phyloP scores from a whole-genome alignment of 2,888 invertebrate genomes.

The Cataglyphis cursor region DNA sequence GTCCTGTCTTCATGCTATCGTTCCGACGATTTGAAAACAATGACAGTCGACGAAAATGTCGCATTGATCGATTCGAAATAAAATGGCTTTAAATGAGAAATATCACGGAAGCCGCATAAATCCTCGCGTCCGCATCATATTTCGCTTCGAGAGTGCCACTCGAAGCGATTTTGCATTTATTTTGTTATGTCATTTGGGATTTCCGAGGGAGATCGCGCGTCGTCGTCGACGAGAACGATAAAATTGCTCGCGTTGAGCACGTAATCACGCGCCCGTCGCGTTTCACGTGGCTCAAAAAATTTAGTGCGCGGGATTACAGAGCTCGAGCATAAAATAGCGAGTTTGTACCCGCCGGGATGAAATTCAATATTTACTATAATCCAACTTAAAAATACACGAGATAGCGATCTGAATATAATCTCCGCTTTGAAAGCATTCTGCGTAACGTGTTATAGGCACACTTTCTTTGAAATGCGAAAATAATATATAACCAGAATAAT shows the following conservation, averaged over 20 bases:
- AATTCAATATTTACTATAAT: constrained; percentile 31
- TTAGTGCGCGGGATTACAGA: constrained; percentile 60
- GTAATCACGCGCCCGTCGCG: constrained; percentile 51
- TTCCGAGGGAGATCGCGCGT: constrained; percentile 59
- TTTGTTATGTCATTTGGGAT: constrained; percentile 75
- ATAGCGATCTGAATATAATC: not conserved
- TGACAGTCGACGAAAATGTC: constrained; percentile 68
- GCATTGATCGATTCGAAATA: constrained; percentile 64
- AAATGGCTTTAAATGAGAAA: constrained; percentile 78
- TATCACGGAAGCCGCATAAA: constrained; percentile 66
- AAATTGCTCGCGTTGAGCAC: constrained; percentile 68
- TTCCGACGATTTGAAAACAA: constrained; percentile 66
- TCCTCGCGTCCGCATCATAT: constrained; percentile 75
- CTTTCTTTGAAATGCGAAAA: not conserved
- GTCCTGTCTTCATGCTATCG: constrained; percentile 8
- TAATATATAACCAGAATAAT: not conserved
- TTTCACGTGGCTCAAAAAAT: constrained; percentile 47
- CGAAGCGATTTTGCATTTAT: constrained; percentile 76
- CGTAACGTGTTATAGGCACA: not conserved
- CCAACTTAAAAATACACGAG: constrained; percentile 38
- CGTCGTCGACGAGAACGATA: constrained; percentile 53
- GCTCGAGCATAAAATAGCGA: constrained; percentile 24
- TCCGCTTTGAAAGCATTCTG: constrained; percentile 7
- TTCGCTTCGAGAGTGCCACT: constrained; percentile 75
- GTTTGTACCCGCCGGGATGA: constrained; percentile 17